Evolutionary conservation across 1,140 invertebrate genomes (phyloP), one percentile per base, ranked within the genome.

Genomic region (Nephila pilipes): DNA sequence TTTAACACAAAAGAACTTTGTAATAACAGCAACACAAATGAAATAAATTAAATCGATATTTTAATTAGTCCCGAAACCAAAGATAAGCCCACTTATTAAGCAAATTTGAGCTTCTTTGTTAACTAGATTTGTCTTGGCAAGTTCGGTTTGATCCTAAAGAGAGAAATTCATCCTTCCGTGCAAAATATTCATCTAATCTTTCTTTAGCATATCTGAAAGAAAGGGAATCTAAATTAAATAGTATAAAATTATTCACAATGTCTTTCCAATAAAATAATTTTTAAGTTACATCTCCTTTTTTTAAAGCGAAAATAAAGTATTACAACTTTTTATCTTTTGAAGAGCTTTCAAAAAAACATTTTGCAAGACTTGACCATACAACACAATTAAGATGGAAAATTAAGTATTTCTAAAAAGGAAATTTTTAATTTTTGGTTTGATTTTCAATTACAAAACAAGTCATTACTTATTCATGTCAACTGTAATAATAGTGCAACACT

Each of bases 161-260:
- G 25, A 95, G 93, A 87, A 95, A 95, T 91, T 94, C 94, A 46
- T 94, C 94, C 92, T 95, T 95, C n/a, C 94, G 91, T 81, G 90
- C 87, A 90, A 95, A 95, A 94, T 95, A 95, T 94, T 95, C 95
- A 88, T 93, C 94, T 46, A 95, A 89, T 81, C 95, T 87, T 5
- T 94, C 93, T 58, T 94, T 94, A 22, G 94, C 94, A 94, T 95
- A 95, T 16, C 95, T 95, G 90, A 94, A 94, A 94, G 8, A 80
- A 87, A 79, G 46, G 54, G 54, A 6, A 25, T 55, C 16, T 3
- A 55, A 14, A 14, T 83, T 12, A 83, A 25, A 29, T 55, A 12
- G 10, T 0, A 65, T 65, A 10, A 83, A 55, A 55, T 18, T 4
- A 54, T 81, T n/a, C 46, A 46, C 6, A 46, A 46, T 6, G 46